Evolutionary conservation across 2,888 invertebrate genomes (phyloP).

Genomic region (Euzetes globulus): DNA sequence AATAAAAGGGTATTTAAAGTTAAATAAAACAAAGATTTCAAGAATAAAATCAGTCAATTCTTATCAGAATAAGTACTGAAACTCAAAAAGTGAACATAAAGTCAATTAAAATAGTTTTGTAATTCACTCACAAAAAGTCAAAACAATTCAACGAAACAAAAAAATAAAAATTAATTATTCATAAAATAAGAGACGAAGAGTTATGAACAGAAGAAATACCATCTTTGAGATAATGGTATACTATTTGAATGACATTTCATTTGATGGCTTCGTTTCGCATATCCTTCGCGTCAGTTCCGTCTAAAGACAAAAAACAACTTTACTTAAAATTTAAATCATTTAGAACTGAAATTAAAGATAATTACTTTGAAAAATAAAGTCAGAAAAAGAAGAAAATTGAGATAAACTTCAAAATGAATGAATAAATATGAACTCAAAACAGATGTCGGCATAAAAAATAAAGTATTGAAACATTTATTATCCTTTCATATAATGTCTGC

Average conservation of each 20-base stretch:
- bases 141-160: background rate
- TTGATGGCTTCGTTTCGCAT: slow-evolving; percentile 48
- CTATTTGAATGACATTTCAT: slow-evolving; percentile 20
- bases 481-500: too few relatives aligned
- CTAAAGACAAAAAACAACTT: slow-evolving; percentile 36
- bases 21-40: too few relatives aligned
- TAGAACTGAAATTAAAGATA: background rate
- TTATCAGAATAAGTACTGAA: too few relatives aligned
- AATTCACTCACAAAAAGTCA: background rate
- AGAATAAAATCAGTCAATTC: too few relatives aligned
- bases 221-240: background rate
- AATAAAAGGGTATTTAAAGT: too few relatives aligned
- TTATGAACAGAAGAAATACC: background rate
- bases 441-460: too few relatives aligned
- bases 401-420: too few relatives aligned
- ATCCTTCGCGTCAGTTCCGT: slow-evolving; percentile 66
- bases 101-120: background rate
- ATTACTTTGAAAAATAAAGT: background rate
- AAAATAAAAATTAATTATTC: background rate
- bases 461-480: too few relatives aligned
- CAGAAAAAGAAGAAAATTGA: background rate
- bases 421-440: background rate
- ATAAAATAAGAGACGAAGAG: slow-evolving; percentile 1
- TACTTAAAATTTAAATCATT: slow-evolving; percentile 11
- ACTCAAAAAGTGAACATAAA: background rate